Conservation (phyloP, 2,888 invertebrate genomes). For the Stenchaetothrips biformis region DNA sequence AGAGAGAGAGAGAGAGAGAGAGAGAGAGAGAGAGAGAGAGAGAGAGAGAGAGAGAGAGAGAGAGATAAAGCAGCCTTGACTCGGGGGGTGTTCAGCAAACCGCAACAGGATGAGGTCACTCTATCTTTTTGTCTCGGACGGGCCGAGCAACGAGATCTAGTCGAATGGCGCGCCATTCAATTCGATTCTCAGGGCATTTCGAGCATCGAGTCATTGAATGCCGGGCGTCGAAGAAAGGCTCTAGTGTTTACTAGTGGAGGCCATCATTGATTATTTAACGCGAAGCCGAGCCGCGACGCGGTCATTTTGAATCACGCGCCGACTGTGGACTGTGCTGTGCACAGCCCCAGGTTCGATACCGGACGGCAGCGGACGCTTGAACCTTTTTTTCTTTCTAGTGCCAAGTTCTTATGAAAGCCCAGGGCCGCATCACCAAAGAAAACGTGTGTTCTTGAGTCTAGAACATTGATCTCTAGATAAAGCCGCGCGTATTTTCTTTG, state of each 20-base stretch:
- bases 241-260: not conserved
- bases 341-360: too few species aligned
- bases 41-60: not conserved
- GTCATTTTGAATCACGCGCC: too few species aligned
- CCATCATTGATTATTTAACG: too few species aligned
- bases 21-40: not conserved
- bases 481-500: too few species aligned
- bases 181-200: not conserved
- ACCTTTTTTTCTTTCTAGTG: too few species aligned
- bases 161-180: not conserved
- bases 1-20: not conserved
- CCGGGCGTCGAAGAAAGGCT: not conserved
- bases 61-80: not conserved
- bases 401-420: too few species aligned
- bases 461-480: too few species aligned
- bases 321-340: too few species aligned
- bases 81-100: constrained; percentile 1
- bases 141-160: not conserved
- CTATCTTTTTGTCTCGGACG: not conserved
- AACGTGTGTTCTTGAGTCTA: too few species aligned
- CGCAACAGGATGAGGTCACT: constrained; percentile 22
- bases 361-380: too few species aligned
- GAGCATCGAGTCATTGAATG: not conserved
- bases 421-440: too few species aligned
- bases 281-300: too few species aligned